These are phyloP conservation scores for Eumaeus atala DNA, from an alignment of 1,140 invertebrate species.

Conservation along the genomic window DNA sequence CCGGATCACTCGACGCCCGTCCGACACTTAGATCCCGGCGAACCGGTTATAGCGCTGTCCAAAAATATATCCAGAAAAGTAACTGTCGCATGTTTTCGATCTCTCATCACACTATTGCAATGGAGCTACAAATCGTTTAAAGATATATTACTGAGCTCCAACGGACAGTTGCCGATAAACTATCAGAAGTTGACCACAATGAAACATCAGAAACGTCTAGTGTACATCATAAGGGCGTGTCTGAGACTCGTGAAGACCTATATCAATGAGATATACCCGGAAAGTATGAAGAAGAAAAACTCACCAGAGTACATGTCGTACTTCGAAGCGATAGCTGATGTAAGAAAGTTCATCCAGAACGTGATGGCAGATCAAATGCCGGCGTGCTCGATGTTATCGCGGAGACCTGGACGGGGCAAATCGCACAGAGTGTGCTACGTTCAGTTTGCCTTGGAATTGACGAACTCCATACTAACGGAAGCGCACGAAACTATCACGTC, in stretches of 20 bases:
- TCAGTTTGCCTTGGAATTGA: slow-evolving; percentile 74
- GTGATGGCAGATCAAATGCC: slow-evolving; percentile 87
- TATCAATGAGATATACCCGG: slow-evolving; percentile 92
- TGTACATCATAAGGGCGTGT: slow-evolving; percentile 89
- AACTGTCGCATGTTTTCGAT: slow-evolving; percentile 88
- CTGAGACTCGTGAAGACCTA: slow-evolving; percentile 88
- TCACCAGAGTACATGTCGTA: slow-evolving; percentile 83
- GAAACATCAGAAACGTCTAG: slow-evolving; percentile 83
- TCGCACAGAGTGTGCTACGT: slow-evolving; percentile 45
- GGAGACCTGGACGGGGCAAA: slow-evolving; percentile 37
- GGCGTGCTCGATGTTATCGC: slow-evolving; percentile 53
- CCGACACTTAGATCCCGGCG: slow-evolving; percentile 63
- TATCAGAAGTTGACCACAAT: slow-evolving; percentile 64
- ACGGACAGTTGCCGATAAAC: slow-evolving; percentile 61
- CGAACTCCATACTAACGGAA: slow-evolving; percentile 86
- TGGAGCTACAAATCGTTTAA: slow-evolving; percentile 90
- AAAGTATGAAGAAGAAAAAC: slow-evolving; percentile 76
- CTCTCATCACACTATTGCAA: slow-evolving; percentile 84
- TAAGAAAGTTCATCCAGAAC: slow-evolving; percentile 85
- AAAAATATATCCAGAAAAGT: slow-evolving; percentile 86
- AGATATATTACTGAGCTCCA: slow-evolving; percentile 76
- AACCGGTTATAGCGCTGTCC: slow-evolving; percentile 84
- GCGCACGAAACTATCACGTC: slow-evolving; percentile 92
- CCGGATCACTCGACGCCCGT: slow-evolving; percentile 38
- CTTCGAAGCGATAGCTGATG: slow-evolving; percentile 90